Evolutionary conservation across 2,113 vertebrate genomes (phyloP), one percentile per base, ranked within the genome.

Genomic region (Crypturellus undulatus): DNA sequence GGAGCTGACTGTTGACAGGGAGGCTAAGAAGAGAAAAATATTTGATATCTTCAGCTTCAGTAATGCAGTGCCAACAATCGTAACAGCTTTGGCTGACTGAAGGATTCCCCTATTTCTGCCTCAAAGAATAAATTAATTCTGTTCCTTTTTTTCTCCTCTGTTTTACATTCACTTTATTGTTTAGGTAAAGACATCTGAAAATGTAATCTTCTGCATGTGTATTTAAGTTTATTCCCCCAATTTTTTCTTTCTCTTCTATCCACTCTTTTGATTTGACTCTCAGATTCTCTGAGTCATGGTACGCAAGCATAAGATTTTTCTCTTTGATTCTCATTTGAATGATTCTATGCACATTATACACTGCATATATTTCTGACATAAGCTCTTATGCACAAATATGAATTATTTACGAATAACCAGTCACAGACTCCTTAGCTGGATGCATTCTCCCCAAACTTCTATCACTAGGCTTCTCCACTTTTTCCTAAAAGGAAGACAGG

Each of bases 141-240:
- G 26, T 77, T 78, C 36, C 17, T 12, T 83, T 90, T 63, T 43
- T 43, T 15, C 42, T 63, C 40, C 43, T 70, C 10, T 70, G 79
- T 91, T 79, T 89, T 87, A 43, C 91, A 80, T 63, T 80, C 49
- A 84, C 72, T 87, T 89, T 93, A 90, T 82, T 95, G 73, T 69
- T 91, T 58, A 10, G 4, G 96, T 91, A 94, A 96, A 79, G 92
- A 45, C 70, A 87, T 93, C 87, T 94, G 81, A 92, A 93, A 93
- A 96, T 89, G 70, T 79, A 81, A 84, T 95, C 96, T 97, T 80
- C 58, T 89, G 2, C 52, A 72, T 71, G 25, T 87, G 43, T 88
- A 32, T 84, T 59, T 77, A 77, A 84, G 52, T 59, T 89, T 49
- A 47, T 79, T 84, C 54, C 89, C 85, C 65, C 17, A 52, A 67